Percentiles rank a stretch among this genome's conserved stretches.
Conservation (phyloP, 2,888 invertebrate genomes). For the Cosmopolites sordidus region DNA sequence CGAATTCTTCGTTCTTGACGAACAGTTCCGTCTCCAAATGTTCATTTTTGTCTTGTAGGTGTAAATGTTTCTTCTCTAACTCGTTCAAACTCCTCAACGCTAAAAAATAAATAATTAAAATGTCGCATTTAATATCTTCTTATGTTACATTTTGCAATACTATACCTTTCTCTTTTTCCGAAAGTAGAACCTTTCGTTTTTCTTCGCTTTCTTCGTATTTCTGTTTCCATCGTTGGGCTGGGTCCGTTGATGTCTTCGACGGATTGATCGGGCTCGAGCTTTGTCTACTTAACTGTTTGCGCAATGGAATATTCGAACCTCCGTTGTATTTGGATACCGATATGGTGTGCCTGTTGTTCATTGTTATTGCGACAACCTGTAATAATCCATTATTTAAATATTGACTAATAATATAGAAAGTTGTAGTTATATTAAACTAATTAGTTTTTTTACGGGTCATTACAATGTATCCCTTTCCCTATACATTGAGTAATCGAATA, state of each 20-base stretch:
- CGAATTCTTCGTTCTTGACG: constrained; percentile 61
- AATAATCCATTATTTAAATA: too few relatives aligned
- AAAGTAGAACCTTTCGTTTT: constrained; percentile 61
- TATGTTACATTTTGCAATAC: too few relatives aligned
- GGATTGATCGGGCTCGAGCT: constrained; percentile 25
- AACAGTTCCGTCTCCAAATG: constrained; percentile 57
- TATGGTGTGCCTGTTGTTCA: constrained; percentile 30
- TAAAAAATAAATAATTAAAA: constrained; percentile 36
- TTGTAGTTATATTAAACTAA: too few relatives aligned
- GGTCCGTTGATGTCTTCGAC: constrained; percentile 29
- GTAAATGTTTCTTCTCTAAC: constrained; percentile 58
- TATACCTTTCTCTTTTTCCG: constrained; percentile 68
- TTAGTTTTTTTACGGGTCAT: too few relatives aligned
- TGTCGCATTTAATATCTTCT: too few relatives aligned
- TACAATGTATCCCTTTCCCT: too few relatives aligned
- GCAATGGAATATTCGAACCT: constrained; percentile 43
- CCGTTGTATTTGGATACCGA: constrained; percentile 34
- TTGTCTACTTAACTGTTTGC: constrained; percentile 35
- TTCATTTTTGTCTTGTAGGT: constrained; percentile 57
- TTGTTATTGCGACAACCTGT: constrained; percentile 7
- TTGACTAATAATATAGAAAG: too few relatives aligned
- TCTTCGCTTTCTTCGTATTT: constrained; percentile 69
- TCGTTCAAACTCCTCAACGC: constrained; percentile 61
- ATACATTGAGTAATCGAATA: too few relatives aligned
- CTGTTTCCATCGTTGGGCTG: constrained; percentile 60